Percentiles rank a stretch among this genome's conserved stretches.
phyloP scores from a whole-genome alignment of 2,113 vertebrate species.

The Muntiacus reevesi region DNA sequence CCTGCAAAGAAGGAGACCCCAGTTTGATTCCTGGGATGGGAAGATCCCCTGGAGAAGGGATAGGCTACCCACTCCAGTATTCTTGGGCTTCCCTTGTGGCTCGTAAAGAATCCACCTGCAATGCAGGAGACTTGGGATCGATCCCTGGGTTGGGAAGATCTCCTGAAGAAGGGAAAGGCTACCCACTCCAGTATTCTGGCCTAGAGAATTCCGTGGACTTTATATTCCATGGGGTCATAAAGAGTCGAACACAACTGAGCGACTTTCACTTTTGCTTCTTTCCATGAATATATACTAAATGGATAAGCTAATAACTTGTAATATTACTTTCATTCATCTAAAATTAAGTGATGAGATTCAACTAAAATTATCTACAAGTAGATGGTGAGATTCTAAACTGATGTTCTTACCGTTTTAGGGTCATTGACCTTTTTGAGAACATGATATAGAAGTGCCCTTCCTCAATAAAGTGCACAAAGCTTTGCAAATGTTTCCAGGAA shows the following conservation, averaged over 20 bases:
- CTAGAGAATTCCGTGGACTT: no score
- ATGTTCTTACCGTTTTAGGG: not conserved
- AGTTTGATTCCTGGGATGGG: not conserved
- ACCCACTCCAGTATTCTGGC: no score
- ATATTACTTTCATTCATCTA: not conserved
- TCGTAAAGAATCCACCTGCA: not conserved
- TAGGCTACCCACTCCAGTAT: not conserved
- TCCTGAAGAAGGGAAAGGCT: no score
- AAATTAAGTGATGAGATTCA: not conserved
- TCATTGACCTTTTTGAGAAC: not conserved
- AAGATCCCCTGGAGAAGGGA: not conserved
- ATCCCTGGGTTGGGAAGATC: not conserved
- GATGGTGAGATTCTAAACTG: not conserved
- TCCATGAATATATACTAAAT: not conserved
- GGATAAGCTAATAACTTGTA: not conserved
- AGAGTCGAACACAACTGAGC: not conserved
- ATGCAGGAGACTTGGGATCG: not conserved
- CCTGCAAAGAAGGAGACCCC: not conserved
- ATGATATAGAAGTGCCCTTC: not conserved
- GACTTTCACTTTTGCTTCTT: not conserved
- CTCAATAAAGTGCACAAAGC: not conserved
- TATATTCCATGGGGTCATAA: not conserved
- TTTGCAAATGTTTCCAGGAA: not conserved
- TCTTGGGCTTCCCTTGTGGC: not conserved
- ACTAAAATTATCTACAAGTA: not conserved